Evolutionary conservation across 2,797 vertebrate species (phyloP).

Genomic region (Sebastes aleutianus): DNA sequence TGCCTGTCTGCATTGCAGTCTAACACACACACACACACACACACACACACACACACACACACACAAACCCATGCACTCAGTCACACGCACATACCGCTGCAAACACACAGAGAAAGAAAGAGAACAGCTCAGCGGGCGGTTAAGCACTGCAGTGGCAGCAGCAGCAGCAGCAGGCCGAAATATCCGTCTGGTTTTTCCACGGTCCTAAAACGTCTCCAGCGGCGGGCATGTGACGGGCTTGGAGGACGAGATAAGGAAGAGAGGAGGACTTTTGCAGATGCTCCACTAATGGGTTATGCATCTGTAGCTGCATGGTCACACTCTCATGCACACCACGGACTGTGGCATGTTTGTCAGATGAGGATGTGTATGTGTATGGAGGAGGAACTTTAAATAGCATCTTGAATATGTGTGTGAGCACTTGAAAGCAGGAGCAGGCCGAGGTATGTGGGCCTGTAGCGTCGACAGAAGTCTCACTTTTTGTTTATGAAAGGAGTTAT

Average conservation of each 20-base stretch:
- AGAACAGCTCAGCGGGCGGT: conserved; percentile 55
- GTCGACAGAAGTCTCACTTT: background rate
- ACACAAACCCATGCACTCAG: conserved; percentile 1
- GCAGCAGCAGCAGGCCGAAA: background rate
- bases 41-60: background rate
- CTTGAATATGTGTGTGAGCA: background rate
- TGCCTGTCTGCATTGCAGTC: conserved; percentile 58
- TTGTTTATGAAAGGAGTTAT: background rate
- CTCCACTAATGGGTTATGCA: conserved; percentile 22
- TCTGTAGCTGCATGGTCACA: conserved; percentile 35
- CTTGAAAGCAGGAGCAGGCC: background rate
- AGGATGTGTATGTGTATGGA: background rate
- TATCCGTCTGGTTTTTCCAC: conserved; percentile 20
- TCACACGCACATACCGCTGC: conserved; percentile 46
- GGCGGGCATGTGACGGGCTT: conserved; percentile 30
- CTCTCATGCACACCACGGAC: conserved; percentile 21
- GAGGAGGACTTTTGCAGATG: conserved; percentile 34
- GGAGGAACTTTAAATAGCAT: conserved; percentile 14
- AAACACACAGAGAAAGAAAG: conserved; percentile 40
- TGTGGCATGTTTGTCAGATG: conserved; percentile 35
- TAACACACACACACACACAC: conserved; percentile 17
- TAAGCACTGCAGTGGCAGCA: conserved; percentile 49
- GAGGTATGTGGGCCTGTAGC: background rate
- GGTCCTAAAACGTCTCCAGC: conserved; percentile 36
- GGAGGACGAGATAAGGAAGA: conserved; percentile 34